These are phyloP conservation scores for Nycteola revayana DNA, from an alignment of 2,888 invertebrate species.

Conservation along the genomic window DNA sequence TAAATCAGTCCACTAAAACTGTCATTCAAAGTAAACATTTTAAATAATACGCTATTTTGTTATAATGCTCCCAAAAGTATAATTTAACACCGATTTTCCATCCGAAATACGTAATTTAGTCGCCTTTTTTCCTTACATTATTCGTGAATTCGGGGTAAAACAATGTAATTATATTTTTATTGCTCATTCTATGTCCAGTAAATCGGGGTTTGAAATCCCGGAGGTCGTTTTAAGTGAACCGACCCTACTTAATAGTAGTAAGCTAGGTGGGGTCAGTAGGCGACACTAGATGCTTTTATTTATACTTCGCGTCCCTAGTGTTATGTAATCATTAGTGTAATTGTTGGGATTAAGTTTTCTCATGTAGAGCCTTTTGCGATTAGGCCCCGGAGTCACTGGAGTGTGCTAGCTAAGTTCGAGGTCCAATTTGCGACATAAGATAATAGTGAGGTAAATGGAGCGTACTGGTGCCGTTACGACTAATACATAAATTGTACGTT, in stretches of 20 bases:
- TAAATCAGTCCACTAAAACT: too few relatives aligned
- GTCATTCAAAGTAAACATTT: conserved; percentile 9
- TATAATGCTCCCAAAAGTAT: conserved; percentile 50
- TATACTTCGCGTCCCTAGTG: conserved; percentile 59
- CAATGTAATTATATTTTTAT: conserved; percentile 78
- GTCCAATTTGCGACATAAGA: conserved; percentile 34
- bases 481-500: conserved; percentile 25
- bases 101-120: conserved; percentile 54
- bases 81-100: conserved; percentile 48
- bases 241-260: conserved; percentile 70
- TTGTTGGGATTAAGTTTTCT: conserved; percentile 52
- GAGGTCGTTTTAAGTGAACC: conserved; percentile 66
- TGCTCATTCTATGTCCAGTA: conserved; percentile 74
- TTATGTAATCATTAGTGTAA: conserved; percentile 61
- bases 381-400: conserved; percentile 25
- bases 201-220: conserved; percentile 68
- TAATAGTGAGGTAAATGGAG: conserved; percentile 31
- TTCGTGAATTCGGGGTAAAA: conserved; percentile 62
- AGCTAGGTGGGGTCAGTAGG: conserved; percentile 56
- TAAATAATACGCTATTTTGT: conserved; percentile 47
- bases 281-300: conserved; percentile 56
- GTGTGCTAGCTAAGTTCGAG: conserved; percentile 24
- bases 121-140: conserved; percentile 50
- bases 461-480: conserved; percentile 19
- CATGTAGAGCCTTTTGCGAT: conserved; percentile 42